Conservation (phyloP, 1,140 invertebrate genomes). For the Drosophila malerkotliana region DNA sequence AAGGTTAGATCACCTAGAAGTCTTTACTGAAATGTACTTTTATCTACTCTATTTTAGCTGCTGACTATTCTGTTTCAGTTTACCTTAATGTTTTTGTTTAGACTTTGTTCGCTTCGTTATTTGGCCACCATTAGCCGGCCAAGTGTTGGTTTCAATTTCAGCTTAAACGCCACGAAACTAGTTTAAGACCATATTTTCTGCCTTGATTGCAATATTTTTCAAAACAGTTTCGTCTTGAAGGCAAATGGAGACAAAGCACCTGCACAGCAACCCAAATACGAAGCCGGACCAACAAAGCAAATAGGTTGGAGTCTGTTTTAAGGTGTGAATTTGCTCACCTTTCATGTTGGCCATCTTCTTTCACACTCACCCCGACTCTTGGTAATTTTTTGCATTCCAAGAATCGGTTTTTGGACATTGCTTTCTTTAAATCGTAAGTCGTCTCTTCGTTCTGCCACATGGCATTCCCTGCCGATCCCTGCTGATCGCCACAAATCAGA, state of each 20-base stretch:
- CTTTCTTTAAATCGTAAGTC: constrained; percentile 7
- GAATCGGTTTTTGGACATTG: constrained; percentile 60
- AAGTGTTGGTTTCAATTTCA: constrained; percentile 33
- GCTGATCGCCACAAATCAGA: constrained; percentile 48
- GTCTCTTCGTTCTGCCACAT: constrained; percentile 40
- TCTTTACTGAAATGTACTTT: background rate
- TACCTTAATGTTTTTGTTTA: constrained; percentile 17
- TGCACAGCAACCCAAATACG: constrained; percentile 24
- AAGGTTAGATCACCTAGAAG: no score
- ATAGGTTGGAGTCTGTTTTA: constrained; percentile 18
- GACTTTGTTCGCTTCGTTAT: constrained; percentile 18
- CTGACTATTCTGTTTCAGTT: background rate
- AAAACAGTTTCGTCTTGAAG: constrained; percentile 66
- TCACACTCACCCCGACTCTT: constrained; percentile 24
- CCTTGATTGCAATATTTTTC: constrained; percentile 73
- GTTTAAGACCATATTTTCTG: constrained; percentile 82
- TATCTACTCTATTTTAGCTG: background rate
- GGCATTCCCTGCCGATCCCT: constrained; percentile 35
- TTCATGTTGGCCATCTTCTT: constrained; percentile 43
- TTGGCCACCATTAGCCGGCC: constrained; percentile 30
- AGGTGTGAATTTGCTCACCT: constrained; percentile 79
- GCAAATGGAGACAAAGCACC: constrained; percentile 35
- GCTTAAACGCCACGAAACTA: constrained; percentile 69
- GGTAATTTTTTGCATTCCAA: constrained; percentile 65
- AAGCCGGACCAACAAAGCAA: background rate